Conservation (phyloP, 2,113 vertebrate species). For the Formicarius rufipectus region DNA sequence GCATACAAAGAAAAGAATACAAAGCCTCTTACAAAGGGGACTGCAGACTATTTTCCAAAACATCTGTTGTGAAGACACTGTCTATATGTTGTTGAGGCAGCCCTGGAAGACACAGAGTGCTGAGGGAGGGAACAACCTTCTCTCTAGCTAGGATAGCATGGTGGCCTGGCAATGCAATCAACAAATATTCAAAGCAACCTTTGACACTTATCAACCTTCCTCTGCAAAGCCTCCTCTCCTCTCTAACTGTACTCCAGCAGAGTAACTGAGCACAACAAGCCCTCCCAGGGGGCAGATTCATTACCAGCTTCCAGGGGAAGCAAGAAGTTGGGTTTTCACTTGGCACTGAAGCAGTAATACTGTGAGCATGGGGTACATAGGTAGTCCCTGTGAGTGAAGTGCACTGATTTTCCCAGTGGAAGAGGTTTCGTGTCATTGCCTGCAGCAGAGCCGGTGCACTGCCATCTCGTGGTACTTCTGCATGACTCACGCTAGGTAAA, state of each 20-base stretch:
- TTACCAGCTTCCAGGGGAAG: not conserved
- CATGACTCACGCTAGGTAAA: not conserved
- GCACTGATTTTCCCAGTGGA: not conserved
- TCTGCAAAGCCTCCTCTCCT: not conserved
- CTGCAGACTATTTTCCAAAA: not conserved
- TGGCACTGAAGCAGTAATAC: not conserved
- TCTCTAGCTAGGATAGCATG: not conserved
- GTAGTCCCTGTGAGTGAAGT: not conserved
- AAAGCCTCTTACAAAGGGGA: not conserved
- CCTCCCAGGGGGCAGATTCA: not conserved
- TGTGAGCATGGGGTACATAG: fast-evolving
- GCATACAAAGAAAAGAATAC: not conserved
- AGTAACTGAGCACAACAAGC: not conserved
- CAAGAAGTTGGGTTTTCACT: not conserved
- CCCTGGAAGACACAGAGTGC: not conserved
- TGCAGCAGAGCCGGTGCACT: conserved; percentile 37
- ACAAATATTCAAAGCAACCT: not conserved
- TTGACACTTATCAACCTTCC: not conserved
- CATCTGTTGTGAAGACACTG: not conserved
- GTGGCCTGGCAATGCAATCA: fast-evolving
- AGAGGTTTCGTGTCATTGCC: not conserved
- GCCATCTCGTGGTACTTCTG: conserved; percentile 45
- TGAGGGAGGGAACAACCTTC: not conserved
- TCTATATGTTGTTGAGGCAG: not conserved
- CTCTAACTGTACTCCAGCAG: not conserved